Conservation (phyloP, 2,888 invertebrate genomes). For the Automeris io region DNA sequence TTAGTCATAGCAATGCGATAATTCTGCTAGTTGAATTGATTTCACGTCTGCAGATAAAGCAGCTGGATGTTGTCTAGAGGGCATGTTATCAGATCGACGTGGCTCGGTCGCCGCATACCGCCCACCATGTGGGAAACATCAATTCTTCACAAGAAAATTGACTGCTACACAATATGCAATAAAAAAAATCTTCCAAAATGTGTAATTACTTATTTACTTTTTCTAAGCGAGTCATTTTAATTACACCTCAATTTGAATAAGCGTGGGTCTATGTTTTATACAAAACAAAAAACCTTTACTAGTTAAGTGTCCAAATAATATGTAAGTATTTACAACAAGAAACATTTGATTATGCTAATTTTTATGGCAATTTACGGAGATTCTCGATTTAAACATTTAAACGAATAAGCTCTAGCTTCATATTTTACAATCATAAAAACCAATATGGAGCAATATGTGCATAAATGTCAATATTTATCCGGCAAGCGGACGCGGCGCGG, state of each 20-base stretch:
- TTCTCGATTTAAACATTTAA: constrained; percentile 50
- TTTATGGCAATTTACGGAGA: constrained; percentile 60
- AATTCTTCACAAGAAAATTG: constrained; percentile 18
- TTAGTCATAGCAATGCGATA: constrained; percentile 61
- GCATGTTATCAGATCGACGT: constrained; percentile 66
- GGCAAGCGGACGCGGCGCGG: constrained; percentile 25
- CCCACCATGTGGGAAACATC: constrained; percentile 56
- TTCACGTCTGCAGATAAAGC: constrained; percentile 61
- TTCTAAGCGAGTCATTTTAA: constrained; percentile 5
- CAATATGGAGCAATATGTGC: constrained; percentile 76
- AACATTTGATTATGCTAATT: constrained; percentile 72
- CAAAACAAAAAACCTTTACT: constrained; percentile 44
- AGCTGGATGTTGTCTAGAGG: constrained; percentile 62
- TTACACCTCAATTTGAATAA: constrained; percentile 9
- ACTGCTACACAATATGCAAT: constrained; percentile 13
- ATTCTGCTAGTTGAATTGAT: constrained; percentile 68
- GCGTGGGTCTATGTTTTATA: constrained; percentile 32
- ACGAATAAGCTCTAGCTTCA: constrained; percentile 61
- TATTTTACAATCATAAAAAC: constrained; percentile 73
- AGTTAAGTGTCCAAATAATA: constrained; percentile 55
- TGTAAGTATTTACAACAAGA: constrained; percentile 57
- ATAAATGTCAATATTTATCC: constrained; percentile 73
- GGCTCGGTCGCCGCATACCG: constrained; percentile 50
- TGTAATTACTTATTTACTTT: neutral
- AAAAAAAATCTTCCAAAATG: neutral